Base-by-base conservation (phyloP, 2,888 invertebrate genomes). In the Criorhina ranunculi region DNA sequence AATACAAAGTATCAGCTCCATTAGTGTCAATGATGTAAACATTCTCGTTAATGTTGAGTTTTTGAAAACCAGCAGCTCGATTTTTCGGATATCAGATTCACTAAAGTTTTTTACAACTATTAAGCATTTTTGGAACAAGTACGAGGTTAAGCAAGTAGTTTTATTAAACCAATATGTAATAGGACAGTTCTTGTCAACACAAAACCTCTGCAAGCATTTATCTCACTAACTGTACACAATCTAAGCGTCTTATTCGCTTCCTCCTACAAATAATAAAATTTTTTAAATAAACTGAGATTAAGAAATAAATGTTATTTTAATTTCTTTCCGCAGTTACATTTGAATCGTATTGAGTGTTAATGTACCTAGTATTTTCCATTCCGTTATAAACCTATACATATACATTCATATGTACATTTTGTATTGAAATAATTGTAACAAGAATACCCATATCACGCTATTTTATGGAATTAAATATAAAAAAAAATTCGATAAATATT, bases 1-100 rank as follows among this genome's bases (percentile, higher is more conserved):
- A 19, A 42, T 40, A n/a, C 33, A 51, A 12, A 79, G 15, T 4
- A 67, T 5, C 49, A 60, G 40, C 15, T 73, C 49, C 2, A 42
- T 40, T 1, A 44, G 19, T 37, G 49, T 37, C 8, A 55, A 3
- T 44, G 72, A 33, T 1, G 33, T 12, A 40, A 49, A 12, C 76
- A 59, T 76, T 11, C 40, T 66, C 8, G 2, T 12, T 62, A 7
- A 0, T 59, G n/a, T 12, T 29, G 8, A 29, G 12, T 42, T 19
- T 15, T 12, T 8, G 53, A 6, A 33, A 33, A 53, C 31, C 53
- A 33, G 53, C 33, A 53, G 9, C 33, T 33, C 33, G 15, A 49
- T 49, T n/a, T 49, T n/a, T 51, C 29, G 1, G 1, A 12, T 31
- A 29, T 44, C 29, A 9, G 0, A 3, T 44, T 42, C 2, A 7